Evolutionary conservation across 2,888 invertebrate species (phyloP).

Genomic region (Melanargia galathea): DNA sequence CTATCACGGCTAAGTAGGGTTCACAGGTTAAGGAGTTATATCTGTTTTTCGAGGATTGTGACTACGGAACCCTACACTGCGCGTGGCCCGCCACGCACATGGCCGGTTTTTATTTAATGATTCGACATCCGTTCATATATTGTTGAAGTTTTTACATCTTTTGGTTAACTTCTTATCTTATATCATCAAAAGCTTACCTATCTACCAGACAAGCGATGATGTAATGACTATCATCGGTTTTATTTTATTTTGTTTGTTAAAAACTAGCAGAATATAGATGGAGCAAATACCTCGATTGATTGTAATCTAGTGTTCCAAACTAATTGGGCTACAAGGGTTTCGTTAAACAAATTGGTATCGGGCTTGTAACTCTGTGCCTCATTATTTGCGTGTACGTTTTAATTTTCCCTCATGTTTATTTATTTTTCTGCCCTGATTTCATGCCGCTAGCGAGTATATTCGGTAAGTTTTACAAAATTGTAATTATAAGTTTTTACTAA

Average conservation of each 20-base stretch:
- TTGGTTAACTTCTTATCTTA: no score
- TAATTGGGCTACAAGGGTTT: constrained; percentile 16
- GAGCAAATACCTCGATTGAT: not conserved
- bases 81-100: no score
- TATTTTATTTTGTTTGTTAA: not conserved
- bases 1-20: no score
- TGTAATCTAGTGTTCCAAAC: constrained; percentile 4
- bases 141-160: no score
- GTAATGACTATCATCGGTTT: no score
- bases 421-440: constrained; percentile 13
- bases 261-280: not conserved
- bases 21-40: no score
- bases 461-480: constrained; percentile 3
- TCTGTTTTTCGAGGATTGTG: no score
- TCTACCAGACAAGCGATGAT: no score
- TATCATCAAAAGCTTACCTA: no score
- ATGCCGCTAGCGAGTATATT: constrained; percentile 19
- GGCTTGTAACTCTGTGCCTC: not conserved
- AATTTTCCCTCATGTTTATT: not conserved
- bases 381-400: constrained; percentile 13
- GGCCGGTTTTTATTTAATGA: no score
- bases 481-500: not conserved
- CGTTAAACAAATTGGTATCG: constrained; percentile 13
- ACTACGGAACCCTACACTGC: no score
- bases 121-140: no score